Percentiles rank a stretch among this genome's conserved stretches.
Conservation (phyloP, 1,140 invertebrate species). For the Arctopsyche grandis region DNA sequence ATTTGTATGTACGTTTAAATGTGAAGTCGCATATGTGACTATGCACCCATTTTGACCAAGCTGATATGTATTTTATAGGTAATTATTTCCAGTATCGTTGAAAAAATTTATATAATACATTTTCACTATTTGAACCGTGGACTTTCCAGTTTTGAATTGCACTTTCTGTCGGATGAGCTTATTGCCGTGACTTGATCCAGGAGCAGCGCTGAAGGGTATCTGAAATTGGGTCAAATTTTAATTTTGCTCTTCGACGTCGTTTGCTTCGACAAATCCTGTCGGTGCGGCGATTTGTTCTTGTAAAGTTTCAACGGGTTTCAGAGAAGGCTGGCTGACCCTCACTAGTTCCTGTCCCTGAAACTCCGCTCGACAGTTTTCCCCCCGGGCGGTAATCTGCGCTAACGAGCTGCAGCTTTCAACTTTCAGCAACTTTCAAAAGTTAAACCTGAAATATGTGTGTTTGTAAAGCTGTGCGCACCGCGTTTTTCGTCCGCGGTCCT, state of each 20-base stretch:
- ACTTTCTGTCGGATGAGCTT: no score
- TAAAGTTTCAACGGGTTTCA: neutral
- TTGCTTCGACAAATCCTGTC: neutral
- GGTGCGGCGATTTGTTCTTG: neutral
- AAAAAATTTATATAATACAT: no score
- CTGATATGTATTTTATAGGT: no score
- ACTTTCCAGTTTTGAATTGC: no score
- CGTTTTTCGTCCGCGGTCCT: slow-evolving; percentile 10
- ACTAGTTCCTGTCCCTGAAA: neutral
- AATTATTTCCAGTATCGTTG: no score
- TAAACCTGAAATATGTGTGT: slow-evolving; percentile 43
- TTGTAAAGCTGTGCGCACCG: slow-evolving; percentile 9
- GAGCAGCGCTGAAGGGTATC: no score
- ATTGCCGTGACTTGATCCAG: no score
- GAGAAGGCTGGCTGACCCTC: slow-evolving; percentile 3
- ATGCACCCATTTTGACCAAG: no score
- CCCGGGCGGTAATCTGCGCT: slow-evolving; percentile 29
- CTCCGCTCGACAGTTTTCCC: neutral
- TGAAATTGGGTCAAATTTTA: neutral
- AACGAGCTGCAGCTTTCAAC: slow-evolving; percentile 41
- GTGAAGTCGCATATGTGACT: no score
- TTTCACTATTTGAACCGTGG: no score
- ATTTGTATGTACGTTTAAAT: no score
- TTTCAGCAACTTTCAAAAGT: slow-evolving; percentile 42
- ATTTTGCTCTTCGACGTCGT: neutral